Evolutionary conservation across 2,888 invertebrate species (phyloP).

Genomic region (Hypena proboscidalis): DNA sequence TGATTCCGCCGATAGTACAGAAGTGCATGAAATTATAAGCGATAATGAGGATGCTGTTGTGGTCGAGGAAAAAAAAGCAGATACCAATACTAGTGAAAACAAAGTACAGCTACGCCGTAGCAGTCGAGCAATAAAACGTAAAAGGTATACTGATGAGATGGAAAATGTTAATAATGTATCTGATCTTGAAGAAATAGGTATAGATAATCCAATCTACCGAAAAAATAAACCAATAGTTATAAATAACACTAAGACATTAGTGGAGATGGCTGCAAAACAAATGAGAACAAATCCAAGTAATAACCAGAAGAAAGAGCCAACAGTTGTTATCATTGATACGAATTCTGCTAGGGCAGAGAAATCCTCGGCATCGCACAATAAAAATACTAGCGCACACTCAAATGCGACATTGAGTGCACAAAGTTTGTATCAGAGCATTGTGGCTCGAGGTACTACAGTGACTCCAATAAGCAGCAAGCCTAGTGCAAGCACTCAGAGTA

Average conservation of each 20-base stretch:
- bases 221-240: slow-evolving; percentile 84
- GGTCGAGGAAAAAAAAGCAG: slow-evolving; percentile 56
- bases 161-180: slow-evolving; percentile 85
- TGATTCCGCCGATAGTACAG: slow-evolving; percentile 52
- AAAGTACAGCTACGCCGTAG: slow-evolving; percentile 62
- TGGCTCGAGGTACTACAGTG: slow-evolving; percentile 72
- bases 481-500: slow-evolving; percentile 56
- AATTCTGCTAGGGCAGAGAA: slow-evolving; percentile 87
- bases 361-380: slow-evolving; percentile 78
- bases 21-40: slow-evolving; percentile 72
- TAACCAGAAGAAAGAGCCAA: slow-evolving; percentile 88
- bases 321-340: slow-evolving; percentile 92
- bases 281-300: slow-evolving; percentile 49
- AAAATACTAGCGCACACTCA: slow-evolving; percentile 45
- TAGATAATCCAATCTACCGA: slow-evolving; percentile 82
- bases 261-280: slow-evolving; percentile 88
- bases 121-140: slow-evolving; percentile 79
- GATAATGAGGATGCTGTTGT: slow-evolving; percentile 78
- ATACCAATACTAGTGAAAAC: slow-evolving; percentile 39
- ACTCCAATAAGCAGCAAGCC: slow-evolving; percentile 65
- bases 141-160: slow-evolving; percentile 81
- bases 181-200: slow-evolving; percentile 87
- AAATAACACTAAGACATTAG: slow-evolving; percentile 89
- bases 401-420: slow-evolving; percentile 79
- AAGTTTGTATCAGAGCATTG: slow-evolving; percentile 86